A percentile compares a stretch with the other conserved stretches of the same genome.
These are phyloP conservation scores for Podarcis cretensis DNA, from an alignment of 2,113 vertebrate species.

Conservation along the genomic window DNA sequence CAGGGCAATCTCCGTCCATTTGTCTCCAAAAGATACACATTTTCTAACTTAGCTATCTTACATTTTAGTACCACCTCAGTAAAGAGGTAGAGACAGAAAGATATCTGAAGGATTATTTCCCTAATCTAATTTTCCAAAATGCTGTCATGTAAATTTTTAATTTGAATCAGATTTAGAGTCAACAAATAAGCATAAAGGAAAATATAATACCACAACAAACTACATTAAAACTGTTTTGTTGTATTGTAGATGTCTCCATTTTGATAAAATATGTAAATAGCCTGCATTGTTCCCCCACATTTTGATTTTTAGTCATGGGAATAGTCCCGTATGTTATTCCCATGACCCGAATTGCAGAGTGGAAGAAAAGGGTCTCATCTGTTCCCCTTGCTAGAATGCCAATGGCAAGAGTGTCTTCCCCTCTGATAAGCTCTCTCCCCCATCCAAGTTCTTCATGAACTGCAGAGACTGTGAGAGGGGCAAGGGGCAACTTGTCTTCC, in stretches of 20 bases:
- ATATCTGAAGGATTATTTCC: too few relatives aligned
- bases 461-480: not conserved
- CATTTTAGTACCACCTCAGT: not conserved
- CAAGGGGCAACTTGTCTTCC: not conserved
- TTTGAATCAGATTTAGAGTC: not conserved
- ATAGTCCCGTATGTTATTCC: not conserved
- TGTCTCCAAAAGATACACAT: not conserved
- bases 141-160: not conserved
- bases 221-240: not conserved
- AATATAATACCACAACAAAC: not conserved
- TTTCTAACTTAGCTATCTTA: not conserved
- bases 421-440: not conserved
- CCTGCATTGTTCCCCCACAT: not conserved
- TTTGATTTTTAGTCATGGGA: not conserved
- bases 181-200: not conserved
- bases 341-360: not conserved
- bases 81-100: not conserved
- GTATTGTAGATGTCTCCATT: not conserved
- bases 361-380: not conserved
- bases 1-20: not conserved
- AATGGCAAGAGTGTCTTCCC: not conserved
- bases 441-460: not conserved
- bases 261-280: not conserved
- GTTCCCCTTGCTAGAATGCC: not conserved
- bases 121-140: not conserved